Percentiles rank a stretch among this genome's conserved stretches.
These are phyloP conservation scores for Megaleporinus macrocephalus DNA, from an alignment of 2,113 vertebrate species.

Conservation along the genomic window DNA sequence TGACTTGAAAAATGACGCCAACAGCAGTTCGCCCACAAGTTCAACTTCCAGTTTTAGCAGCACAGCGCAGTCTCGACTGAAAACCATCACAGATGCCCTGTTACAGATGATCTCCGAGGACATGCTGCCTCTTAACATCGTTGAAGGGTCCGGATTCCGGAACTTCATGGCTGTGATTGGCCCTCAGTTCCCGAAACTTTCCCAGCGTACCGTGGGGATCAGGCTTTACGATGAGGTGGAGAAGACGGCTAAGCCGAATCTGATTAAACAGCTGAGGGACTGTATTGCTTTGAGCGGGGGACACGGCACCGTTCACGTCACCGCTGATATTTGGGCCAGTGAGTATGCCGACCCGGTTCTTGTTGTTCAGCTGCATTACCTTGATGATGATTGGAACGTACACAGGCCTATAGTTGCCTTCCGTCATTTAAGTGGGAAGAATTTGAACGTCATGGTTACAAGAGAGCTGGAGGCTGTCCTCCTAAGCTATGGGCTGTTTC, in stretches of 20 bases:
- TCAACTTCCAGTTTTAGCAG: slow-evolving; percentile 4
- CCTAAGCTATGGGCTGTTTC: slow-evolving; percentile 78
- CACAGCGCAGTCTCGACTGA: slow-evolving; percentile 57
- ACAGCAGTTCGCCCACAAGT: neutral
- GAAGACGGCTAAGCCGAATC: slow-evolving; percentile 73
- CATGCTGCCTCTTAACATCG: slow-evolving; percentile 80
- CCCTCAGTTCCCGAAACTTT: slow-evolving; percentile 70
- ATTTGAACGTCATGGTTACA: slow-evolving; percentile 55
- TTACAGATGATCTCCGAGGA: slow-evolving; percentile 79
- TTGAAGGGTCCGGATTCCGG: slow-evolving; percentile 77
- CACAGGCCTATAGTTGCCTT: slow-evolving; percentile 73
- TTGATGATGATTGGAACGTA: slow-evolving; percentile 73
- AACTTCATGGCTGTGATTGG: slow-evolving; percentile 70
- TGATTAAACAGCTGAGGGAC: slow-evolving; percentile 75
- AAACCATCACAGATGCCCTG: slow-evolving; percentile 64
- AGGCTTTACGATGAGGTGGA: slow-evolving; percentile 78
- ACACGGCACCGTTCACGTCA: slow-evolving; percentile 67
- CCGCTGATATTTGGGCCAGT: slow-evolving; percentile 75
- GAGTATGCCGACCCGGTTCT: slow-evolving; percentile 60
- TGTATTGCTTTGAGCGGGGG: slow-evolving; percentile 58
- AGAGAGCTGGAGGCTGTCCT: slow-evolving; percentile 75
- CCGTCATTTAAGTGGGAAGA: slow-evolving; percentile 67
- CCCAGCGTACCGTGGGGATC: slow-evolving; percentile 68
- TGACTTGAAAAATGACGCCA: neutral
- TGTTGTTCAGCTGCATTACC: slow-evolving; percentile 75